Conservation (phyloP, 2,797 vertebrate species). For the Chelonia mydas region DNA sequence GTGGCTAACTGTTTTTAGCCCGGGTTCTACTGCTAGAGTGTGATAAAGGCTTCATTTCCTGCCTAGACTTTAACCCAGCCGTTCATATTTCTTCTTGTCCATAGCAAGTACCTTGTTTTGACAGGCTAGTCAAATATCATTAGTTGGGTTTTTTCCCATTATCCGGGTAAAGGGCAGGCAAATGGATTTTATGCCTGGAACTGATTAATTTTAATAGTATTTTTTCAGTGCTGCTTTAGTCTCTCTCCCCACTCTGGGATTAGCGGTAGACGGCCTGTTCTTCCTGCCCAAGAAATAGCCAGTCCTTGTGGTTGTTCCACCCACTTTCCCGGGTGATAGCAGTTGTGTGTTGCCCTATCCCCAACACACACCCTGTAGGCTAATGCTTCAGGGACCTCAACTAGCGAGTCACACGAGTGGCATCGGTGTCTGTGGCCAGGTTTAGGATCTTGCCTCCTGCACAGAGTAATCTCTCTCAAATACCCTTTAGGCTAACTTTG, state of each 20-base stretch:
- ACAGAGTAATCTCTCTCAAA: slow-evolving; percentile 8
- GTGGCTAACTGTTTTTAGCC: slow-evolving; percentile 48
- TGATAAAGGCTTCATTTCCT: slow-evolving; percentile 30
- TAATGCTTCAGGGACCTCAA: background rate
- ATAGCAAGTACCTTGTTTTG: slow-evolving; percentile 25
- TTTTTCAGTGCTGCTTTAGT: slow-evolving; percentile 44
- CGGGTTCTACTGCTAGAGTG: slow-evolving; percentile 10
- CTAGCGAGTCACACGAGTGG: background rate
- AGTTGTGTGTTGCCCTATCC: background rate
- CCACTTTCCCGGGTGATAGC: slow-evolving; percentile 11
- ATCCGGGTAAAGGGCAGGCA: background rate
- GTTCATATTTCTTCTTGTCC: slow-evolving; percentile 39
- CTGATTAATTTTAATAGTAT: slow-evolving; percentile 68
- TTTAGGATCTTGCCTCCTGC: background rate
- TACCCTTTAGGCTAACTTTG: background rate
- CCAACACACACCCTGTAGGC: background rate
- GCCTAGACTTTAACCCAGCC: background rate
- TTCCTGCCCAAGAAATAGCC: slow-evolving; percentile 54
- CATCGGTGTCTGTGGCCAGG: background rate
- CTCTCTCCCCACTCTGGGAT: slow-evolving; percentile 55
- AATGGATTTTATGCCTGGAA: slow-evolving; percentile 52
- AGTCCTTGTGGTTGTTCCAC: slow-evolving; percentile 45
- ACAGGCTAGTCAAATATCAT: slow-evolving; percentile 58
- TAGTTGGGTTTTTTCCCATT: slow-evolving; percentile 13
- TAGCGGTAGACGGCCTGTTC: slow-evolving; percentile 58